These are phyloP conservation scores for Drepana arcuata DNA, from an alignment of 1,140 invertebrate species.

Conservation along the genomic window DNA sequence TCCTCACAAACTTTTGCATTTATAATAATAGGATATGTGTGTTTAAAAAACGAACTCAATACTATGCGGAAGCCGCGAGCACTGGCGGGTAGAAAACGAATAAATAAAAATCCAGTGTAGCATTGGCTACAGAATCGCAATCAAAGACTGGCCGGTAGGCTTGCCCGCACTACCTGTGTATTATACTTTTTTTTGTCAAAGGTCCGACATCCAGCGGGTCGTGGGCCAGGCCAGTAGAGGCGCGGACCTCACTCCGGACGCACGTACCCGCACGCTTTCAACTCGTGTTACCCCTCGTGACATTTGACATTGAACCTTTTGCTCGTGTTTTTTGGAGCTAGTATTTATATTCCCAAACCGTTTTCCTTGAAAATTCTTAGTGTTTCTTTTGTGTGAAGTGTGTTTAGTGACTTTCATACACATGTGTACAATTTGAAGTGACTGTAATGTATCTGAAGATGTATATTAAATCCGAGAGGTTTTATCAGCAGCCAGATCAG, in stretches of 20 bases:
- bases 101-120: too few species aligned
- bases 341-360: too few species aligned
- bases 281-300: not conserved
- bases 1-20: too few species aligned
- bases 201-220: conserved; percentile 39
- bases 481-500: conserved; percentile 49
- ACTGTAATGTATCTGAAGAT: conserved; percentile 58
- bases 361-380: too few species aligned
- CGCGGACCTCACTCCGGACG: conserved; percentile 31
- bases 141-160: too few species aligned
- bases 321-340: conserved; percentile 2
- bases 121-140: too few species aligned
- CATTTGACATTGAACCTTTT: conserved; percentile 4
- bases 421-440: not conserved
- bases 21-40: too few species aligned
- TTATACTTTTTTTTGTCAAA: conserved; percentile 43
- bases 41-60: too few species aligned
- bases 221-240: conserved; percentile 43
- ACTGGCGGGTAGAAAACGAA: too few species aligned
- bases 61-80: too few species aligned
- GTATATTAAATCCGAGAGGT: conserved; percentile 59
- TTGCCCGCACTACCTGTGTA: conserved; percentile 44
- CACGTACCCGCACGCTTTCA: conserved; percentile 20
- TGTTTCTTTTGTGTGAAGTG: not conserved
- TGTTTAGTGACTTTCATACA: not conserved